Evolutionary conservation across 2,113 vertebrate species (phyloP).

Genomic region (Scophthalmus maximus): DNA sequence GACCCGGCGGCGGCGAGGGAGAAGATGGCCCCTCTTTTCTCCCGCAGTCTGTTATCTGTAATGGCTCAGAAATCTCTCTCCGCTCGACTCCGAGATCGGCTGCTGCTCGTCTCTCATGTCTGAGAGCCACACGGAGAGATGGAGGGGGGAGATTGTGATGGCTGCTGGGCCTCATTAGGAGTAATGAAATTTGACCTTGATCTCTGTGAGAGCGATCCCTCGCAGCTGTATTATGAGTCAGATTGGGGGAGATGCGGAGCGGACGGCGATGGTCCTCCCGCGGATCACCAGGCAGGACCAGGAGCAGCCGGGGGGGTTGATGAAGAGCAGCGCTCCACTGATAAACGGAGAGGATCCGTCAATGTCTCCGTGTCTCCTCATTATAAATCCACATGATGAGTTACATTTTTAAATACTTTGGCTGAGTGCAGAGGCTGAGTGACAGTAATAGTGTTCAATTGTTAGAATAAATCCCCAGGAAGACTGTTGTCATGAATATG

Average conservation of each 20-base stretch:
- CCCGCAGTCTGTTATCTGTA: neutral
- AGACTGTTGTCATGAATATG: no score
- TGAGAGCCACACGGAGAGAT: neutral
- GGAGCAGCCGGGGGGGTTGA: neutral
- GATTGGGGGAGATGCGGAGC: neutral
- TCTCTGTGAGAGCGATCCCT: neutral
- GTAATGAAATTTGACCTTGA: neutral
- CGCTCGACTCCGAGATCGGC: no score
- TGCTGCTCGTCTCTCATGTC: neutral
- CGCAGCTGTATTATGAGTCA: neutral
- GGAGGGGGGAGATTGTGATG: no score
- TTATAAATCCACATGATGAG: no score
- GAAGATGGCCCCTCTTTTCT: neutral
- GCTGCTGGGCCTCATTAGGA: neutral
- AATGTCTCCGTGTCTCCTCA: no score
- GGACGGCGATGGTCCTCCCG: no score
- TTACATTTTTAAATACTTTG: no score
- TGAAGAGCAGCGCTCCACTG: neutral
- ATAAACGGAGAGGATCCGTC: no score
- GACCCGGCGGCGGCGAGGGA: neutral
- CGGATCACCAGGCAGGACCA: neutral
- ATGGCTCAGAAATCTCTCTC: neutral
- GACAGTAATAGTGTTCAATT: no score
- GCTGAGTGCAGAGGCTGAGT: no score
- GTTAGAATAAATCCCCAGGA: no score